Evolutionary conservation across 1,140 invertebrate genomes (phyloP).

Genomic region (Eriocheir sinensis): DNA sequence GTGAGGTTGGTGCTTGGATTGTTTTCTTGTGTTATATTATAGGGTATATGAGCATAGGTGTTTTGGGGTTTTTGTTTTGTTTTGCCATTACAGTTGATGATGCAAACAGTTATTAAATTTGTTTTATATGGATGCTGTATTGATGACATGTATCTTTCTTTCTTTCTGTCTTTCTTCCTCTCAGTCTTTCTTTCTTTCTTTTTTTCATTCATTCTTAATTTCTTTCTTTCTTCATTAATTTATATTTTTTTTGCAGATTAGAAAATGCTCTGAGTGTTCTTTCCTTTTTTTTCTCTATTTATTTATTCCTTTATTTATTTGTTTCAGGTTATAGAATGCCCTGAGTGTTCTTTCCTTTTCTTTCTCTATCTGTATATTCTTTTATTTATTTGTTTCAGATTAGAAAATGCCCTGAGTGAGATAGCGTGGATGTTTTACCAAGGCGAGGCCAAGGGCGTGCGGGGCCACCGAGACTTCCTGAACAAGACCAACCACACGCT

Average conservation of each 20-base stretch:
- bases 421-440: constrained; percentile 96
- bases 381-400: constrained; percentile 19
- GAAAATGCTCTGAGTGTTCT: not conserved
- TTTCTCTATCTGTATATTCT: too few relatives aligned
- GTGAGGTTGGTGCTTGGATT: constrained; percentile 83
- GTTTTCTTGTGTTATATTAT: not conserved
- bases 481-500: constrained; percentile 96
- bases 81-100: not conserved
- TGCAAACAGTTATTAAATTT: not conserved
- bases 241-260: too few relatives aligned
- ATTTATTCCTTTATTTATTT: too few relatives aligned
- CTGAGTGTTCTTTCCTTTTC: too few relatives aligned
- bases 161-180: not conserved
- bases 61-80: too few relatives aligned
- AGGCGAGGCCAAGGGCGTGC: constrained; percentile 90
- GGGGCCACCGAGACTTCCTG: constrained; percentile 93
- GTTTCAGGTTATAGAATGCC: too few relatives aligned
- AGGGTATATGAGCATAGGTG: not conserved
- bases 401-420: constrained; percentile 97
- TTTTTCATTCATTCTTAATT: not conserved
- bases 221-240: not conserved
- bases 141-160: too few relatives aligned
- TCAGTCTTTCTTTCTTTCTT: not conserved
- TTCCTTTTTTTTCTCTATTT: constrained; percentile 5
- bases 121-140: too few relatives aligned